Base-by-base conservation (phyloP, 1,140 invertebrate species). In the Rhyzopertha dominica region DNA sequence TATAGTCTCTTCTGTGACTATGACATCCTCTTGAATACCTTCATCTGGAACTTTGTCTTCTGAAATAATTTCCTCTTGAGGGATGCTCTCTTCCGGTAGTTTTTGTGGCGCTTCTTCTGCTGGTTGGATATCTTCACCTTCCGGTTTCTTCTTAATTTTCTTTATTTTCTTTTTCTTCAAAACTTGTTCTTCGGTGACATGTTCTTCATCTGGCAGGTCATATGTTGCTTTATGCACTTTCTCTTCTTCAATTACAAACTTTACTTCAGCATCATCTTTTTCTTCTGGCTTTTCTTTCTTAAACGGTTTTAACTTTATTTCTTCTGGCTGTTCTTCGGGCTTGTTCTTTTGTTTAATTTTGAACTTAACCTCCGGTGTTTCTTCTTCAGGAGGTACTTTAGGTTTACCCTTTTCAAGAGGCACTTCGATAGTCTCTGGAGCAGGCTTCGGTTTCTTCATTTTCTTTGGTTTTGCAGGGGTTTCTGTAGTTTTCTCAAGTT, bases 361-460 rank as follows among this genome's bases (percentile, higher is more conserved):
- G 44, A 76, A 77, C 49, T 74, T 75, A 2, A 78, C 51, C 31
- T 73, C 63, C 2, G 66, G 64, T 0, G 54, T 24, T 34, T 68
- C 62, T 23, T 63, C 45, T 2, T 51, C 48, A 16, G 53, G 53
- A 0, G 28, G 35, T 18, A 23, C 26, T 29, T 59, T 28, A 1
- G 37, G 24, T 16, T 3, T 7, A n/a, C 56, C 50, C 28, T 54
- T 34, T 25, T 34, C 41, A 31, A 43, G 41, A 1, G 45, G 23
- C 28, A 47, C 37, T 49, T 55, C 42, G 10, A 48, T 38, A 2
- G 46, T 47, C 40, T 64, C 51, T 17, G 32, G 26, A 20, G 43
- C 40, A 7, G 53, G 49, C 24, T 50, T 42, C 37, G 46, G 43
- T 43, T 42, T 53, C 26, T 41, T 43, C 16, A 31, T 9, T 13